Percentiles rank a stretch among this genome's conserved stretches.
phyloP scores from a whole-genome alignment of 92 coral and sea anemone species.

The Actinostola sp. region DNA sequence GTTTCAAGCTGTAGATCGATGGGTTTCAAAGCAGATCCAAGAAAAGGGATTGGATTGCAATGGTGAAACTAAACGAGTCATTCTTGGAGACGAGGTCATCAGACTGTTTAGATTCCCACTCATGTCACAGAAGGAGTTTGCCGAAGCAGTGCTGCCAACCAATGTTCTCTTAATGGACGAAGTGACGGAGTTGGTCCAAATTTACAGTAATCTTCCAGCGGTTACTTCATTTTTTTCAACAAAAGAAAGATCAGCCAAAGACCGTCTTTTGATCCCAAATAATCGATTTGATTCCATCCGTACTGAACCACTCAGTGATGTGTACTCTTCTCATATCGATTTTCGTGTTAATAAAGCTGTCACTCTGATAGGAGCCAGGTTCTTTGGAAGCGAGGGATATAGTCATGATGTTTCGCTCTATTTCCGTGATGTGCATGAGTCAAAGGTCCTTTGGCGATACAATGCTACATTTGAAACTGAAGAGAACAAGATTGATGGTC shows the following conservation, averaged over 20 bases:
- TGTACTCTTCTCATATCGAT: background rate
- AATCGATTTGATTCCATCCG: background rate
- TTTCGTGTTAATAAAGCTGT: background rate
- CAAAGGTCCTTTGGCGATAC: background rate
- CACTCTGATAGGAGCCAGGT: background rate
- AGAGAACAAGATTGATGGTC: background rate
- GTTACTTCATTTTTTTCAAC: background rate
- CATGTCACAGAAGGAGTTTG: slow-evolving; percentile 50
- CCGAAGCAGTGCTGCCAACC: slow-evolving; percentile 26
- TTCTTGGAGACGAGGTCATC: slow-evolving; percentile 39
- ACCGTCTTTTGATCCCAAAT: background rate
- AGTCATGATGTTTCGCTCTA: background rate
- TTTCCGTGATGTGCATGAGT: background rate
- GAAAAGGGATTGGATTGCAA: slow-evolving; percentile 17
- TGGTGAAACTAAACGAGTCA: slow-evolving; percentile 34
- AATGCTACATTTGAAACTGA: background rate
- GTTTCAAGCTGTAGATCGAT: slow-evolving; percentile 62
- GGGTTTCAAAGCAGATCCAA: slow-evolving; percentile 55
- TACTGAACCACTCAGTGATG: background rate
- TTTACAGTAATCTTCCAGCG: slow-evolving; percentile 1
- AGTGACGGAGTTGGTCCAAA: slow-evolving; percentile 17
- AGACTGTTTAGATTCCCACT: slow-evolving; percentile 43
- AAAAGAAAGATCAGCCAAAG: background rate
- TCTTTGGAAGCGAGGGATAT: background rate
- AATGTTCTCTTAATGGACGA: slow-evolving; percentile 25